These are phyloP conservation scores for Platorchestia sp. DNA, from an alignment of 1,140 invertebrate genomes.

Conservation along the genomic window DNA sequence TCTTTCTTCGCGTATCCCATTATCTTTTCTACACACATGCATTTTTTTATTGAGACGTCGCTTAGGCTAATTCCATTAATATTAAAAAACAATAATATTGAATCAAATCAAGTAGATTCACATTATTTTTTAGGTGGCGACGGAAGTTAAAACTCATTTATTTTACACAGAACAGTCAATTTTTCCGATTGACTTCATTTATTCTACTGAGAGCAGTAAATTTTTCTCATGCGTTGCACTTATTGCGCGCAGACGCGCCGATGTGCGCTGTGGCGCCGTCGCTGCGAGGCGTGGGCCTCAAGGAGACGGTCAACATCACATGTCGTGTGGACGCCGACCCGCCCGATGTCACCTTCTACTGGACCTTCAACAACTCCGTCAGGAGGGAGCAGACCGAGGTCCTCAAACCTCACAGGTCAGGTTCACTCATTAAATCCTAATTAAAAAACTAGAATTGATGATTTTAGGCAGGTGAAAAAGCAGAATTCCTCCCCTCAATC, in stretches of 20 bases:
- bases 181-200: background rate
- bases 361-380: conserved; percentile 92
- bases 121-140: no score
- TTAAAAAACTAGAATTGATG: background rate
- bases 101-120: no score
- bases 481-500: no score
- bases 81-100: no score
- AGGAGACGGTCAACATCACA: conserved; percentile 84
- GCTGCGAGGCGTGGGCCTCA: conserved; percentile 62
- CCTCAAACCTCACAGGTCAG: conserved; percentile 46
- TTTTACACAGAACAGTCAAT: no score
- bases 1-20: no score
- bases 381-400: conserved; percentile 81
- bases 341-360: conserved; percentile 86
- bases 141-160: no score
- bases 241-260: conserved; percentile 43
- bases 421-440: background rate
- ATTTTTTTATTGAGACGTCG: no score
- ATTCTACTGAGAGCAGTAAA: background rate
- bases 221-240: background rate
- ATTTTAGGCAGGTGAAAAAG: no score
- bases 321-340: conserved; percentile 91
- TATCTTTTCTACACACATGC: no score
- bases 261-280: conserved; percentile 61
- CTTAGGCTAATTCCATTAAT: no score